Evolutionary conservation across 2,113 vertebrate genomes (phyloP).

Genomic region (Orientallactaga bullata): DNA sequence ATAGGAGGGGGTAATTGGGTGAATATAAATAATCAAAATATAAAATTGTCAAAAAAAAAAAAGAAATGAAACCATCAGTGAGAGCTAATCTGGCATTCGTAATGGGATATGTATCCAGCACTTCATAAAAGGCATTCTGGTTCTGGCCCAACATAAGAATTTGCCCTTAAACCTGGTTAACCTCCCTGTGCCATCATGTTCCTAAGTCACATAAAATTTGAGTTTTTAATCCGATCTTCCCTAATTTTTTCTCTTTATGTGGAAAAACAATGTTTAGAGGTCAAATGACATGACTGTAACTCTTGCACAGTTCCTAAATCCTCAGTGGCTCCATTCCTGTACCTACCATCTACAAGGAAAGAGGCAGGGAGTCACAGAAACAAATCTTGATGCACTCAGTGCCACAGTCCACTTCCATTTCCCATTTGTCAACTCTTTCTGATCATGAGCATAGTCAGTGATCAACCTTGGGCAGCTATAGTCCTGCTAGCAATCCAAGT

Average conservation of each 20-base stretch:
- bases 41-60: too few relatives aligned
- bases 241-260: background rate
- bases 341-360: background rate
- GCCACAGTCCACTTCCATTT: background rate
- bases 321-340: background rate
- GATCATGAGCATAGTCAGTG: too few relatives aligned
- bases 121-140: background rate
- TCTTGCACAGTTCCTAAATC: background rate
- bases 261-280: background rate
- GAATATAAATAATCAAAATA: too few relatives aligned
- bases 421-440: too few relatives aligned
- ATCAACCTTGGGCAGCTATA: rapidly evolving
- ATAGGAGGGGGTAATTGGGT: too few relatives aligned
- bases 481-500: background rate
- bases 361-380: background rate
- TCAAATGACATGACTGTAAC: background rate
- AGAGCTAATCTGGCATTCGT: background rate
- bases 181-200: background rate
- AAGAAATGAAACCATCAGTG: background rate
- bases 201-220: background rate
- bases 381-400: background rate
- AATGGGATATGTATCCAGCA: background rate
- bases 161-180: background rate
- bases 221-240: background rate
- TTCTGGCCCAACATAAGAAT: background rate